Base-by-base conservation (phyloP, 2,888 invertebrate genomes). In the Crepidodera aurea region DNA sequence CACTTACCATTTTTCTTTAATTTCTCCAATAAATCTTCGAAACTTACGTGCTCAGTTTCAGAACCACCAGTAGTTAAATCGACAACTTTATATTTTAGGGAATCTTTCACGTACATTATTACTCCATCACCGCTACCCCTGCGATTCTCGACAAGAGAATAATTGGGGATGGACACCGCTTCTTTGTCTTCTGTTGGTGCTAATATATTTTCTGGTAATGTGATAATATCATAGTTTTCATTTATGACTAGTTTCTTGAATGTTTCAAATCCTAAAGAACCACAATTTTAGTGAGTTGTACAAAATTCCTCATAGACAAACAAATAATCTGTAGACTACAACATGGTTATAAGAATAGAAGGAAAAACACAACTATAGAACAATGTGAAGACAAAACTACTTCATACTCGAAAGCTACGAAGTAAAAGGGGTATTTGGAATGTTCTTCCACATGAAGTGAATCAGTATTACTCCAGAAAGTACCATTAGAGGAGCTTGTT, bases 81-180 rank as follows among this genome's bases (percentile, higher is more conserved):
- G 37, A 76, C 75, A 37, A 76, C 73, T 65, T 76, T 76, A 62
- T 74, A 76, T 69, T 73, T 75, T 40, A 76, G 62, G n/a, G 75
- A 74, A 63, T 75, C 74, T 71, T 76, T 76, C 37, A 76, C 74
- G 65, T 76, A 76, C 58, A 75, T 63, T 12, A 75, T 61, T 3
- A 75, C 75, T 10, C 76, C 76, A 51, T 76, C 76, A 8, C 75
- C 75, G 60, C 74, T 74, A 60, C 70, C 69, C 63, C 71, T 75
- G 32, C 75, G 71, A 50, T 72, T 72, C 60, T 75, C 75, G 1
- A 76, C 71, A 22, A 76, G 66, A 15, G 75, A 75, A 57, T 76
- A 76, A 65, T 76, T 69, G 12, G 76, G 76, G 34, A 76, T 76
- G 32, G 69, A 50, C n/a, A 76, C 73, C 5, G 70, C 70, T 25